These are phyloP conservation scores for Seriola quinqueradiata DNA, from an alignment of 2,113 vertebrate species.

Conservation along the genomic window DNA sequence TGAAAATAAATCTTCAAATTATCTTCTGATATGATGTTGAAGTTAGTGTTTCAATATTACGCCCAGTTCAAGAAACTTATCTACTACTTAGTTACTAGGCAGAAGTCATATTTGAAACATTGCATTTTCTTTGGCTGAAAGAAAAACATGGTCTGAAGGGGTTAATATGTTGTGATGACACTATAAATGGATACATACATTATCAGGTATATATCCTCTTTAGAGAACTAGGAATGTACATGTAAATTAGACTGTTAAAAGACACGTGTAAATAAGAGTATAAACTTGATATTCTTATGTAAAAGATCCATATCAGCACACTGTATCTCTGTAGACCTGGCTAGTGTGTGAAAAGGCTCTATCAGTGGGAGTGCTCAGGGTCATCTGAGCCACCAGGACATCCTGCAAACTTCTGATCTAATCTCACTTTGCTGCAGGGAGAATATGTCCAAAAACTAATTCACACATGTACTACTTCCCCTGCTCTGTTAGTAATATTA, in stretches of 20 bases:
- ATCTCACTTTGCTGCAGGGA: constrained; percentile 53
- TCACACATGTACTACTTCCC: constrained; percentile 39
- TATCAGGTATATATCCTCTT: no score
- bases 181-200: no score
- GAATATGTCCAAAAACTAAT: constrained; percentile 50
- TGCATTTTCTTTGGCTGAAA: not conserved
- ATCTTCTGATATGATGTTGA: not conserved
- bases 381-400: constrained; percentile 33
- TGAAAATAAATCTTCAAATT: not conserved
- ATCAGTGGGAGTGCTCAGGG: constrained; percentile 5
- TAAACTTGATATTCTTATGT: not conserved
- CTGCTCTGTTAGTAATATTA: constrained; percentile 64
- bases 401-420: constrained; percentile 58
- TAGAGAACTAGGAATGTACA: not conserved
- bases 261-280: not conserved
- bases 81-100: not conserved
- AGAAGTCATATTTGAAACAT: not conserved
- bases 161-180: not conserved
- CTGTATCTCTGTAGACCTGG: not conserved
- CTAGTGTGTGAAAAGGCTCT: not conserved
- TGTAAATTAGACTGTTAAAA: not conserved
- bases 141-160: no score
- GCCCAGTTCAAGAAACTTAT: not conserved
- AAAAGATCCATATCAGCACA: not conserved
- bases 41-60: not conserved